phyloP scores from a whole-genome alignment of 1,140 invertebrate species.

The Neomicropteryx cornuta region DNA sequence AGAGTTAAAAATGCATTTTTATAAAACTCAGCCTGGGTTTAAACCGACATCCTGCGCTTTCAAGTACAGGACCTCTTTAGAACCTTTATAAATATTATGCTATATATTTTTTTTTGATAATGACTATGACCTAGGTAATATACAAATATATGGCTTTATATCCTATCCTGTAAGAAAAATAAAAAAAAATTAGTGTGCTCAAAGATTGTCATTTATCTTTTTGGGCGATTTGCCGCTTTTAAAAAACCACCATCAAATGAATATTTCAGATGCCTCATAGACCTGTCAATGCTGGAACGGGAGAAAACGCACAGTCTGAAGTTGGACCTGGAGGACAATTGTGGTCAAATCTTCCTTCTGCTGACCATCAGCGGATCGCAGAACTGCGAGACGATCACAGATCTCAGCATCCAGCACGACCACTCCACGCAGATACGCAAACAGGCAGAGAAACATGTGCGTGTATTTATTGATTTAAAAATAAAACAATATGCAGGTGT shows the following conservation, averaged over 20 bases:
- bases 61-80: no score
- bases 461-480: conserved; percentile 16
- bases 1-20: no score
- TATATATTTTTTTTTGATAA: no score
- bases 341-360: conserved; percentile 77
- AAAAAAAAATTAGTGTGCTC: no score
- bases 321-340: conserved; percentile 79
- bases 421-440: conserved; percentile 56
- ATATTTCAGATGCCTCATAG: conserved; percentile 65
- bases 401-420: conserved; percentile 74
- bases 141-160: no score
- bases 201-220: no score
- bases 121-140: no score
- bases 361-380: conserved; percentile 92
- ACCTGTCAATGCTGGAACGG: conserved; percentile 72
- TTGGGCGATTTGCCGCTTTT: no score
- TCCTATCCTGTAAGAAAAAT: no score
- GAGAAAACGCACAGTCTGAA: conserved; percentile 88
- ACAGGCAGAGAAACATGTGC: conserved; percentile 70
- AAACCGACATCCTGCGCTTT: no score
- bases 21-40: no score
- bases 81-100: no score
- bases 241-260: conserved; percentile 1
- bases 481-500: background rate
- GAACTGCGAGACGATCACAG: conserved; percentile 83